Evolutionary conservation across 2,888 invertebrate species (phyloP), one percentile per base, ranked within the genome.

Genomic region (Lysandra coridon): DNA sequence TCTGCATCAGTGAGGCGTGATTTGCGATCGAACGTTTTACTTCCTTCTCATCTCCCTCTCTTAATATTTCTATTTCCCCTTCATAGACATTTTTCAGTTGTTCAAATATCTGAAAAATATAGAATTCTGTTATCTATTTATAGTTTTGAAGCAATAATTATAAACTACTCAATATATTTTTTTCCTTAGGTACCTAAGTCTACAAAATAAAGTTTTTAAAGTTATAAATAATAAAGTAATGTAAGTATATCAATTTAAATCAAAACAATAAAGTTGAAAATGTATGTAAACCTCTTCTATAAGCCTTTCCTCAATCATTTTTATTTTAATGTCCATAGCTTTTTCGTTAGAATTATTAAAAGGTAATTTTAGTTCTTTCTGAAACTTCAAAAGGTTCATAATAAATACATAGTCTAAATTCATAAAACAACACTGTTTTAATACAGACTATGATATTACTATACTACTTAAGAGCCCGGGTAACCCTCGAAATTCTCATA

Each of bases 41-140:
- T 33, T 84, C 88, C 57, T 84, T 88, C 78, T 90, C 85, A 69
- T 92, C 90, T 30, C 89, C 89, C 0, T 82, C 83, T 79, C 87
- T 89, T n/a, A 91, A 80, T 86, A 91, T 87, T 37, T 88, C 88
- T 80, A 92, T 83, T 83, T 94, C 94, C 0, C 88, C 81, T 80
- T 94, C 93, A 80, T 92, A 93, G 17, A 92, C 93, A 0, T 85
- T 81, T 78, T 89, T 90, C 60, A 94, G 79, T 79, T 94, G 88
- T 37, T 91, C 85, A 79, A 94, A 92, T 91, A 93, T 90, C 94
- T 94, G 82, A 1, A 81, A 80, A 60, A 64, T 4, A 77, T 64
- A 4, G 12, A 23, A 14, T 69, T 69, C 5, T 69, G 69, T 33
- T 33, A 57, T 0, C 2, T 53, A 30, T 12, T 5, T 1, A 69